A percentile compares a stretch with the other conserved stretches of the same genome.
Evolutionary conservation across 2,797 vertebrate genomes (phyloP).

Genomic region (Graptemys geographica): DNA sequence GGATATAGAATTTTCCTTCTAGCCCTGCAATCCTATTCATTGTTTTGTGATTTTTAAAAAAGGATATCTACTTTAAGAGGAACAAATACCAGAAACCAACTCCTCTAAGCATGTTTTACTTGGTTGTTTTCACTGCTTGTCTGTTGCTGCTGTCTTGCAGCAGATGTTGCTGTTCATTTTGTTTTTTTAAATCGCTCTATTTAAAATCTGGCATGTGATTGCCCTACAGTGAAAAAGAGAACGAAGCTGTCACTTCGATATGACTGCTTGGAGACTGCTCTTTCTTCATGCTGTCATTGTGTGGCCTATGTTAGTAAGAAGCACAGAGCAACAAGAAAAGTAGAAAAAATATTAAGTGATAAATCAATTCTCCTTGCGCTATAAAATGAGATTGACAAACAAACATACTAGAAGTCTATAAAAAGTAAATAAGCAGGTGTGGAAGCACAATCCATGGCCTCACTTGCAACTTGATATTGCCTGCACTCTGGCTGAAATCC

Average conservation of each 20-base stretch:
- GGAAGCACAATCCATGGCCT: background rate
- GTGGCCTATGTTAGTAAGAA: background rate
- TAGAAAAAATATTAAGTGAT: background rate
- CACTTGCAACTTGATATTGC: background rate
- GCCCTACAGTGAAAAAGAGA: slow-evolving; percentile 50
- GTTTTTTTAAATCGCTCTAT: slow-evolving; percentile 42
- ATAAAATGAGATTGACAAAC: background rate
- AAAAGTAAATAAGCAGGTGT: background rate
- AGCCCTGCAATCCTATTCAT: background rate
- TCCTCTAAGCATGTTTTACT: slow-evolving; percentile 6
- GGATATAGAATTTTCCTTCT: background rate
- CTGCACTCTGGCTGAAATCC: background rate
- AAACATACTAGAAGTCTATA: background rate
- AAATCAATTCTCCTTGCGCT: background rate
- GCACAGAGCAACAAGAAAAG: background rate
- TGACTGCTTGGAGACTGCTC: slow-evolving; percentile 45
- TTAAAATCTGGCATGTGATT: slow-evolving; percentile 49
- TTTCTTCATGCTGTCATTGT: slow-evolving; percentile 52
- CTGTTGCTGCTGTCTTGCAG: slow-evolving; percentile 4
- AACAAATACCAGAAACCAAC: slow-evolving; percentile 18
- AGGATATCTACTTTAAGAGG: slow-evolving; percentile 33
- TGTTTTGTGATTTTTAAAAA: slow-evolving; percentile 40
- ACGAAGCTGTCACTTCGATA: slow-evolving; percentile 52
- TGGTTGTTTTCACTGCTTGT: slow-evolving; percentile 51
- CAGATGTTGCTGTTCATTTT: slow-evolving; percentile 61